phyloP scores from a whole-genome alignment of 2,888 invertebrate species.

The Dynastes hyllus region DNA sequence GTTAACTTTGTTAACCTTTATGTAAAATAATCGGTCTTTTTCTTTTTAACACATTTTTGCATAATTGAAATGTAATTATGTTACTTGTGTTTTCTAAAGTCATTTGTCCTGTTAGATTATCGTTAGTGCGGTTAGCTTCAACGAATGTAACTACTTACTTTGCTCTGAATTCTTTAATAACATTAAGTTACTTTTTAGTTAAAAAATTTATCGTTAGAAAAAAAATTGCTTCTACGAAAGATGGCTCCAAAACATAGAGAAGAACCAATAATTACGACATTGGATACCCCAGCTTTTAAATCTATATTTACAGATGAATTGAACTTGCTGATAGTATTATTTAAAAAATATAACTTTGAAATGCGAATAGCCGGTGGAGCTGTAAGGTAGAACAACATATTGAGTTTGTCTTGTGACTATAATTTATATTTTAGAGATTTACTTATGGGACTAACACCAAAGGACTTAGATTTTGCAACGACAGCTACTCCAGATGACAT shows the following conservation, averaged over 20 bases:
- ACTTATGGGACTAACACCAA: constrained; percentile 84
- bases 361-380: constrained; percentile 97
- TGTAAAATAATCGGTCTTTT: no score
- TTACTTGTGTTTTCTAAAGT: no score
- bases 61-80: no score
- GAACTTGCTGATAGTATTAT: constrained; percentile 79
- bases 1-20: no score
- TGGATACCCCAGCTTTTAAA: constrained; percentile 84
- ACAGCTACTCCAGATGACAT: constrained; percentile 97
- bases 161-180: background rate
- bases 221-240: constrained; percentile 39
- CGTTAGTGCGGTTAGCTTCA: background rate
- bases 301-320: constrained; percentile 90
- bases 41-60: no score
- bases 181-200: background rate
- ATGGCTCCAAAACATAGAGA: constrained; percentile 70
- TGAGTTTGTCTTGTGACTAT: constrained; percentile 19
- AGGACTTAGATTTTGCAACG: constrained; percentile 98
- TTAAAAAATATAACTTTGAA: constrained; percentile 87
- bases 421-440: constrained; percentile 76
- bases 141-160: background rate
- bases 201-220: constrained; percentile 8
- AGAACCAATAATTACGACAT: constrained; percentile 80
- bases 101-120: background rate
- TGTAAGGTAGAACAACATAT: constrained; percentile 77